These are phyloP conservation scores for Drosophila pruinosa DNA, from an alignment of 1,140 invertebrate species.

Conservation along the genomic window DNA sequence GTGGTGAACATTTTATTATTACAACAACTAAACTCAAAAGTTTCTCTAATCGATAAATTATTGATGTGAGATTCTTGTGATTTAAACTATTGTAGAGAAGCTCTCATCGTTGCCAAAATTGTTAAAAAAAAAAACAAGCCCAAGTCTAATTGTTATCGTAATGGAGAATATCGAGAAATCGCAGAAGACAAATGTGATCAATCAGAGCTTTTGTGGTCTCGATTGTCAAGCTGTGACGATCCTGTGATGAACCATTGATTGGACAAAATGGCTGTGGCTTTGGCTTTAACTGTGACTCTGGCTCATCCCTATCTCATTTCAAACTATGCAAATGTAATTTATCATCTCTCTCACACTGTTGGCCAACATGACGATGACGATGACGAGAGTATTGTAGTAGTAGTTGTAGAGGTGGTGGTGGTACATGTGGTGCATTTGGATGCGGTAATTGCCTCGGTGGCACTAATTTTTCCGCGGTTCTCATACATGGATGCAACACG, in stretches of 20 bases:
- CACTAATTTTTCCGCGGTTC: conserved; percentile 34
- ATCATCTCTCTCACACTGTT: conserved; percentile 1
- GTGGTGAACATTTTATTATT: too few relatives aligned
- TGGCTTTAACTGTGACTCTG: neutral
- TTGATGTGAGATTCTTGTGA: too few relatives aligned
- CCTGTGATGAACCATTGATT: conserved; percentile 27
- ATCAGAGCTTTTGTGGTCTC: conserved; percentile 4
- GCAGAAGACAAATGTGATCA: conserved; percentile 4
- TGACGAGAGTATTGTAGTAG: too few relatives aligned
- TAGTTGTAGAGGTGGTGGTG: too few relatives aligned
- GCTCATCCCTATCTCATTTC: neutral
- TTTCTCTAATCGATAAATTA: too few relatives aligned
- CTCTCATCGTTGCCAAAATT: too few relatives aligned
- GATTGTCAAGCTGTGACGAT: conserved; percentile 29
- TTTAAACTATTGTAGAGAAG: too few relatives aligned
- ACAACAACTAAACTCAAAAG: too few relatives aligned
- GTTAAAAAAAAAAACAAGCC: too few relatives aligned
- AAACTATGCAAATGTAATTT: conserved; percentile 30
- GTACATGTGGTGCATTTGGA: conserved; percentile 25
- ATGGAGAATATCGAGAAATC: neutral
- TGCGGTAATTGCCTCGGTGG: conserved; percentile 36
- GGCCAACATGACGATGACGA: too few relatives aligned
- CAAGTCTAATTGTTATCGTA: neutral
- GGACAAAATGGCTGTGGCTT: conserved; percentile 12
- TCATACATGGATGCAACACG: conserved; percentile 27